phyloP scores from a whole-genome alignment of 53 echinoderm and acorn worm species.

The Patiria pectinifera region DNA sequence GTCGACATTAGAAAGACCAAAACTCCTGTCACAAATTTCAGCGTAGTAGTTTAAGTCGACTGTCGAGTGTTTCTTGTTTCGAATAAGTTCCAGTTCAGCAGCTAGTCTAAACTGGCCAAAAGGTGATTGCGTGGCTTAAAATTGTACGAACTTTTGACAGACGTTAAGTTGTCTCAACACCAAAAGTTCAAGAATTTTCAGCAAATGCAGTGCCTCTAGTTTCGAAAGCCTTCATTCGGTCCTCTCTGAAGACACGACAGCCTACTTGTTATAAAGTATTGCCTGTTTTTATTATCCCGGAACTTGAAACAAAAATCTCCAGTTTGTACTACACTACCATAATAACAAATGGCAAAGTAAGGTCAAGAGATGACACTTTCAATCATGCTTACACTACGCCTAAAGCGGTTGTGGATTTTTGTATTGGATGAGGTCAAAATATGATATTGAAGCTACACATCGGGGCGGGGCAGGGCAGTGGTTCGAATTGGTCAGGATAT shows the following conservation, averaged over 20 bases:
- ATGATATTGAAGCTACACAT: background rate
- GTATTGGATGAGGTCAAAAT: background rate
- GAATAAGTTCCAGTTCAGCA: too few relatives aligned
- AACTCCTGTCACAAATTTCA: background rate
- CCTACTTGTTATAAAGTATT: too few relatives aligned
- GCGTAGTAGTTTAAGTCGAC: background rate
- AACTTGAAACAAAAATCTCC: background rate
- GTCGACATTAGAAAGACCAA: background rate
- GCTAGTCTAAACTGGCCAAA: background rate
- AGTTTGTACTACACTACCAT: background rate
- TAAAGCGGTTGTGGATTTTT: background rate
- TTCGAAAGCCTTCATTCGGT: too few relatives aligned
- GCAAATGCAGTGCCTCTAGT: too few relatives aligned
- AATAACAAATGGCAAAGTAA: background rate
- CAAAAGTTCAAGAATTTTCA: too few relatives aligned
- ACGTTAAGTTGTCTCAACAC: too few relatives aligned
- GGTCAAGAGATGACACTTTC: constrained; percentile 3
- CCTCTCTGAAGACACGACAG: too few relatives aligned
- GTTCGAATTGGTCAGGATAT: too few relatives aligned
- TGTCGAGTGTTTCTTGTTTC: too few relatives aligned
- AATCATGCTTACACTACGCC: background rate
- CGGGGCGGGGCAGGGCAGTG: too few relatives aligned
- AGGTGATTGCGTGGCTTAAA: background rate
- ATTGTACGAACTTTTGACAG: background rate
- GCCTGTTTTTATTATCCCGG: background rate